These are phyloP conservation scores for Leptobrachium ailaonicum DNA, from an alignment of 2,113 vertebrate genomes.

Conservation along the genomic window DNA sequence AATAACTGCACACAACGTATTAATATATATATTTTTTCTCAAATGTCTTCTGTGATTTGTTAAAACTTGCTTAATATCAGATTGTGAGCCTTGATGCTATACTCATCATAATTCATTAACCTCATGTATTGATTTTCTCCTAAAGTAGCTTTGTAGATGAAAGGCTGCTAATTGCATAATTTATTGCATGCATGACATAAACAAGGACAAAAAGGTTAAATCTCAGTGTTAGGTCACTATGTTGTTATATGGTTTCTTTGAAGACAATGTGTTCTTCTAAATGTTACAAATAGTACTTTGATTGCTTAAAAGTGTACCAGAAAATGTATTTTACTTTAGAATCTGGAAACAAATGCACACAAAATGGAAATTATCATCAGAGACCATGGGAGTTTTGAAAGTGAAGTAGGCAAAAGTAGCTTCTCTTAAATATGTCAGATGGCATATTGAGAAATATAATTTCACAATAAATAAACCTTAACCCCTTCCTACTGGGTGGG, in stretches of 20 bases:
- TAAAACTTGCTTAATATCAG: background rate
- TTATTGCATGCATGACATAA: conserved; percentile 15
- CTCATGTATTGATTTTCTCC: conserved; percentile 21
- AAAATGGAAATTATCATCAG: too few species aligned
- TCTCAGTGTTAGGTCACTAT: background rate
- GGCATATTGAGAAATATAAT: too few species aligned
- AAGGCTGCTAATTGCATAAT: conserved; percentile 24
- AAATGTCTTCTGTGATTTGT: background rate
- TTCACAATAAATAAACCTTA: too few species aligned
- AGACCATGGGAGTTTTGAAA: too few species aligned
- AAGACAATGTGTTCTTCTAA: too few species aligned
- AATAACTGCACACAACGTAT: conserved; percentile 68
- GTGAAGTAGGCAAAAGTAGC: too few species aligned
- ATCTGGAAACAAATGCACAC: too few species aligned
- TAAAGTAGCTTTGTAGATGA: conserved; percentile 7
- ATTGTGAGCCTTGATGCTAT: background rate
- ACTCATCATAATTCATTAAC: conserved; percentile 18
- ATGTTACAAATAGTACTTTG: background rate
- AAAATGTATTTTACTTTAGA: too few species aligned
- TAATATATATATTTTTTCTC: conserved; percentile 53
- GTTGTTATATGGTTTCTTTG: too few species aligned
- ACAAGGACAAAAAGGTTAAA: conserved; percentile 12
- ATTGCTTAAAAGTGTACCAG: too few species aligned
- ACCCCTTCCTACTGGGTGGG: too few species aligned
- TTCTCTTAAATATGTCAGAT: too few species aligned